These are phyloP conservation scores for Spatulosminthurus flaviceps DNA, from an alignment of 2,888 invertebrate species.

Conservation along the genomic window DNA sequence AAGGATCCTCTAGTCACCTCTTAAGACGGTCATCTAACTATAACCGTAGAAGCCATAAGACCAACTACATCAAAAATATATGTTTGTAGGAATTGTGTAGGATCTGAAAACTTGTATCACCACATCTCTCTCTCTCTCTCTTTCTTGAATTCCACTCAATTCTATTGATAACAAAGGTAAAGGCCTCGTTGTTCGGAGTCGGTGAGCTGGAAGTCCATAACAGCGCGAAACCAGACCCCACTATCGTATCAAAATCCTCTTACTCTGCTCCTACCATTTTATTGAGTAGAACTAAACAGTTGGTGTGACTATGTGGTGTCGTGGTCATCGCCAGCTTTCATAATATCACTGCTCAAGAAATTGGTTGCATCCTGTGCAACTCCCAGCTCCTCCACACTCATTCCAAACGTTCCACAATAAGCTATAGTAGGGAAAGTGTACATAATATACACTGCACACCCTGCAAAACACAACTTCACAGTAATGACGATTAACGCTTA, in stretches of 20 bases:
- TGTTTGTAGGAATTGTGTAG: background rate
- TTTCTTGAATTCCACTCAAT: slow-evolving; percentile 36
- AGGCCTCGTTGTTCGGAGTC: slow-evolving; percentile 14
- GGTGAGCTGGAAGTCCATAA: slow-evolving; percentile 31
- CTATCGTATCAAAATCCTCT: slow-evolving; percentile 30
- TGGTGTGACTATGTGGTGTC: slow-evolving; percentile 12
- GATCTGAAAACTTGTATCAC: background rate
- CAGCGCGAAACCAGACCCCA: slow-evolving; percentile 13
- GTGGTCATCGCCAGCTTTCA: slow-evolving; percentile 23
- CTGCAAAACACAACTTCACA: too few species aligned
- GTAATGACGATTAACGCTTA: too few species aligned
- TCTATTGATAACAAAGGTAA: slow-evolving; percentile 39
- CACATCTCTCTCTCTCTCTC: too few species aligned
- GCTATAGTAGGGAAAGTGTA: too few species aligned
- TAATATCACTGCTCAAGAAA: slow-evolving; percentile 27
- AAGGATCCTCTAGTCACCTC: background rate
- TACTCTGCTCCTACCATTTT: background rate
- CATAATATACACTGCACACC: too few species aligned
- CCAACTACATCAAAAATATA: background rate
- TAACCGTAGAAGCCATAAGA: background rate
- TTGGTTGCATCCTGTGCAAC: slow-evolving; percentile 35
- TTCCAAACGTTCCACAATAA: too few species aligned
- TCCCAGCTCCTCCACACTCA: too few species aligned
- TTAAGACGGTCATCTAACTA: background rate
- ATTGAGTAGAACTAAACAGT: background rate